These are phyloP conservation scores for Psilopogon haemacephalus DNA, from an alignment of 2,113 vertebrate genomes.

Conservation along the genomic window DNA sequence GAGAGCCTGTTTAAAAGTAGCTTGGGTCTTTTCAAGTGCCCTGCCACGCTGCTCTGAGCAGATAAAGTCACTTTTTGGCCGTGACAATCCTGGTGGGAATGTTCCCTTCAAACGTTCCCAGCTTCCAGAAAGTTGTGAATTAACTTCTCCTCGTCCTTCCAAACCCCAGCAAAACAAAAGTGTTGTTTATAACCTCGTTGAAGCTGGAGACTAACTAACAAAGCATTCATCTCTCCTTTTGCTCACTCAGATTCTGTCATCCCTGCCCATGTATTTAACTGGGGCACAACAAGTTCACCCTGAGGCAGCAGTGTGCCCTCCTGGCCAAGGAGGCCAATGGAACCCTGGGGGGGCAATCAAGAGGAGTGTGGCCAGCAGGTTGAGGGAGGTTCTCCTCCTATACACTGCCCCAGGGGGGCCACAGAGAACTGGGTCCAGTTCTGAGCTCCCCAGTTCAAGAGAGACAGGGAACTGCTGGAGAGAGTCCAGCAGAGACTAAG, in stretches of 20 bases:
- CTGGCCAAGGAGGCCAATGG: too few relatives aligned
- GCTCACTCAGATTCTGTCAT: accelerated
- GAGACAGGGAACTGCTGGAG: too few relatives aligned
- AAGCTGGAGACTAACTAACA: not conserved
- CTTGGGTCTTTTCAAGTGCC: not conserved
- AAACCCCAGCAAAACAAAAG: slow-evolving; percentile 2
- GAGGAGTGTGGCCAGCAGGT: too few relatives aligned
- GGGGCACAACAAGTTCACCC: too few relatives aligned
- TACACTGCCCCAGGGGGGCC: too few relatives aligned
- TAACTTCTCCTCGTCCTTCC: not conserved
- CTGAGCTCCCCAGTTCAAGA: too few relatives aligned
- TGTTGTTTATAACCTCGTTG: not conserved
- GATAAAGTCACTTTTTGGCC: not conserved
- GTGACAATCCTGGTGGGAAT: not conserved
- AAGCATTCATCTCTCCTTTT: not conserved
- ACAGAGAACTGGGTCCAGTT: too few relatives aligned
- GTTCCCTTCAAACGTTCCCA: not conserved
- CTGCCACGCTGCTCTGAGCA: not conserved
- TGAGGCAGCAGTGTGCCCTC: too few relatives aligned
- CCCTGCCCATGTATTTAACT: not conserved
- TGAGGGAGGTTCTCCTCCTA: too few relatives aligned
- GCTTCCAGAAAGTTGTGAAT: not conserved
- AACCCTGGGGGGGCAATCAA: too few relatives aligned
- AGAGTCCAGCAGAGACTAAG: too few relatives aligned
- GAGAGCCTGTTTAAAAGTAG: not conserved